Evolutionary conservation across 2,888 invertebrate genomes (phyloP), one percentile per base, ranked within the genome.

Genomic region (Caenorhabditis sp.): DNA sequence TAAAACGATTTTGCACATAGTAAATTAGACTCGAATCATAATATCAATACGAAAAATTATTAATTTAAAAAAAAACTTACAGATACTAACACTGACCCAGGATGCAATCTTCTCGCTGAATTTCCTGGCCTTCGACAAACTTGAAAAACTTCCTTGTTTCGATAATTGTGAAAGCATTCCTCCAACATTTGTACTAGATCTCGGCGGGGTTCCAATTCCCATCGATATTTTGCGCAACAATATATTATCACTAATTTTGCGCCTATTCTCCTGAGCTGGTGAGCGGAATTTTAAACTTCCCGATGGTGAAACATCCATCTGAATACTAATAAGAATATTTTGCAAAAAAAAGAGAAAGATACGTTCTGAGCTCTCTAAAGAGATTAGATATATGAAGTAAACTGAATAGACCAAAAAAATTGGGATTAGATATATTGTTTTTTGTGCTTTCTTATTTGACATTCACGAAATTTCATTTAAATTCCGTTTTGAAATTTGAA

Each of bases 61-160:
- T n/a, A 26, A 26, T 2, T n/a, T 17, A n/a, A n/a, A 31, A 59
- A 23, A 38, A 21, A 27, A 65, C 73, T 73, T 59, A 73, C 69
- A 69, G 59, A 74, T 74, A 52, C 75, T 75, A 63, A 69, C 67
- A 60, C 70, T 70, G 60, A 75, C 70, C 75, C 75, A 75, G 0
- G 61, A 57, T 8, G 67, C 70, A 49, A 75, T 67, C 5, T 59
- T 60, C 59, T 75, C 75, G n/a, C 65, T 66, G 31, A 75, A 75
- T 56, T 70, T 75, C 26, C 58, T 57, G 4, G 75, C 75, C n/a
- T 64, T 75, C 23, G 75, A 75, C 3, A 75, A 63, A 17, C 61
- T 60, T 31, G 64, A 57, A 20, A 61, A 65, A 17, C 43, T 58
- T 43, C 50, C 52, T n/a, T 25, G 52, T 0, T 52, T 58, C 54